A percentile compares a stretch with the other conserved stretches of the same genome.
Conservation (phyloP, 2,797 vertebrate species). For the Rousettus madagascariensis region DNA sequence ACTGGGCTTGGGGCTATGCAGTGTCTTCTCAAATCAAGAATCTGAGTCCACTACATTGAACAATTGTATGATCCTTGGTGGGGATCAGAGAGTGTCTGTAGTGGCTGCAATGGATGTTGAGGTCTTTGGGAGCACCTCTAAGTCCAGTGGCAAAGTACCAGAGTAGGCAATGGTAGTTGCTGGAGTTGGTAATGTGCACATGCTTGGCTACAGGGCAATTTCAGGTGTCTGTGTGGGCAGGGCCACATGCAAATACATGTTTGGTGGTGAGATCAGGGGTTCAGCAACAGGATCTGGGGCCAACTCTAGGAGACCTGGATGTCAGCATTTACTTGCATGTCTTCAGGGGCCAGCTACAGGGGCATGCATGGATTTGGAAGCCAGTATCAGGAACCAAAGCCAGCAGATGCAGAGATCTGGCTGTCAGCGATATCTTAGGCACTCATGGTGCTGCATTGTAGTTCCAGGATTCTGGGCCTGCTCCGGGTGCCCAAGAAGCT, state of each 20-base stretch:
- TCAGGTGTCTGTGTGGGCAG: not conserved
- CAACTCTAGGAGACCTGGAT: not conserved
- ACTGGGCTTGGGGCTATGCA: not conserved
- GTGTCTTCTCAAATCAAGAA: not conserved
- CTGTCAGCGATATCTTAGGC: not conserved
- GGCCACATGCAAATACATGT: not conserved
- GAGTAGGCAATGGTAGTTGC: not conserved
- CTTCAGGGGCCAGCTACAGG: not conserved
- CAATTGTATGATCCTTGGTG: not conserved
- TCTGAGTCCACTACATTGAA: not conserved
- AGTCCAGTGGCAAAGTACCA: not conserved
- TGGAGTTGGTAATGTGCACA: not conserved
- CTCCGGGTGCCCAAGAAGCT: not conserved
- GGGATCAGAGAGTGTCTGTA: not conserved
- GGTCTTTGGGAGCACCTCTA: not conserved
- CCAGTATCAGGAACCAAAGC: not conserved
- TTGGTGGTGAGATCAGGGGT: not conserved
- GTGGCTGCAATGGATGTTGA: not conserved
- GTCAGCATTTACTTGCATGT: not conserved
- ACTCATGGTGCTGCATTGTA: not conserved
- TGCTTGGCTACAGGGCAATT: not conserved
- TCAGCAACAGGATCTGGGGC: not conserved
- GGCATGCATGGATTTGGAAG: not conserved
- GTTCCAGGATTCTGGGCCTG: not conserved
- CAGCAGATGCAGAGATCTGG: not conserved